A percentile compares a stretch with the other conserved stretches of the same genome.
Conservation (phyloP, 2,113 vertebrate species). For the Nesogale talazaci region DNA sequence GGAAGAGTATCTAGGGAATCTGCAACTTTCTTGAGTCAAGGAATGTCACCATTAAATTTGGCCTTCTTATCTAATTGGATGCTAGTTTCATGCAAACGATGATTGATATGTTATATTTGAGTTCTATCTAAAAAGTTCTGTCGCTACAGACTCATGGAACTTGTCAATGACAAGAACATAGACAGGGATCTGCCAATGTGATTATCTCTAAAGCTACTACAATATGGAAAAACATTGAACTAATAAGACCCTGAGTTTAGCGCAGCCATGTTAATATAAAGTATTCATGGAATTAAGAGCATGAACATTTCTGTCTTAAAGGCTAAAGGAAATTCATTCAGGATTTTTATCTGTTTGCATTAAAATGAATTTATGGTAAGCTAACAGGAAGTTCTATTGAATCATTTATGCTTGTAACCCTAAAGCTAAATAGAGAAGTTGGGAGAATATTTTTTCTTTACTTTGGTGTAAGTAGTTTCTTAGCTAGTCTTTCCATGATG, state of each 20-base stretch:
- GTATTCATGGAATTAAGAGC: neutral
- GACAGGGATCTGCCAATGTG: neutral
- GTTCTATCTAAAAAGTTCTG: too few species aligned
- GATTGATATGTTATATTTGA: neutral
- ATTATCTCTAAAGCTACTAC: constrained; percentile 23
- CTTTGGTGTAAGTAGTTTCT: constrained; percentile 40
- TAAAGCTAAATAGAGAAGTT: constrained; percentile 34
- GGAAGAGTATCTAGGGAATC: neutral
- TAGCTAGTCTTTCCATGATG: constrained; percentile 47
- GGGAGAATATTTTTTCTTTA: neutral
- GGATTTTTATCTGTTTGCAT: constrained; percentile 49
- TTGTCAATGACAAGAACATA: neutral
- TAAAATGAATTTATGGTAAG: constrained; percentile 56
- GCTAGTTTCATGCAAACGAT: neutral
- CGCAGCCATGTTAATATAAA: neutral
- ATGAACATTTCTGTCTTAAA: neutral
- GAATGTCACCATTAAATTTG: neutral
- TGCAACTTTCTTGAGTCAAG: neutral
- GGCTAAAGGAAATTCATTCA: constrained; percentile 45
- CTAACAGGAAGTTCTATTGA: constrained; percentile 58
- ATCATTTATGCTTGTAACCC: constrained; percentile 41
- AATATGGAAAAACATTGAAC: constrained; percentile 55
- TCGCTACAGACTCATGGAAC: neutral
- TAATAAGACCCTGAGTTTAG: constrained; percentile 19
- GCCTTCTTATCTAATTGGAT: neutral